phyloP scores from a whole-genome alignment of 2,797 vertebrate species.

The Anas georgica region DNA sequence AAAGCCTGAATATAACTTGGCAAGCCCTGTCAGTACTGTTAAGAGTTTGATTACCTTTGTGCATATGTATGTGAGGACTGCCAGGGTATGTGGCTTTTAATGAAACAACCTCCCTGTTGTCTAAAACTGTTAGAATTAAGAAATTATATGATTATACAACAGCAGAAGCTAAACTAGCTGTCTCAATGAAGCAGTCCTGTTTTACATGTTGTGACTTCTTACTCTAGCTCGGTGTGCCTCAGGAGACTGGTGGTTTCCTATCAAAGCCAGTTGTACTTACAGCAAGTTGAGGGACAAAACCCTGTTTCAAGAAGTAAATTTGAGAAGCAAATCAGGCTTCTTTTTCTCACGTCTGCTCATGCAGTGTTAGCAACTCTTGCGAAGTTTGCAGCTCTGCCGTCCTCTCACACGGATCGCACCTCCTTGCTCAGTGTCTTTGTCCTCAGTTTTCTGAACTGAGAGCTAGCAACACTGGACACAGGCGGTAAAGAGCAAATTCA shows the following conservation, averaged over 20 bases:
- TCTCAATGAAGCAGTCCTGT: background rate
- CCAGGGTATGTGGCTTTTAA: background rate
- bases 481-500: background rate
- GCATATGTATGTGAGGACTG: background rate
- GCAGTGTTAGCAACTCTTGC: background rate
- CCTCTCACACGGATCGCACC: fast-evolving
- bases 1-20: constrained; percentile 48
- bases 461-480: fast-evolving
- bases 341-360: background rate
- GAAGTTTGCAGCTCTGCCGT: background rate
- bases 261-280: background rate
- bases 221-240: background rate
- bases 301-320: background rate
- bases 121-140: background rate
- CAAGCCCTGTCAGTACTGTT: constrained; percentile 22
- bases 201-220: background rate
- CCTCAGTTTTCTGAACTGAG: background rate
- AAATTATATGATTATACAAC: background rate
- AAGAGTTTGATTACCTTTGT: constrained; percentile 56
- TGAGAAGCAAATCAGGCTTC: background rate
- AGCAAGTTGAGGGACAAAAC: background rate
- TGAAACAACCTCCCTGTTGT: constrained; percentile 5
- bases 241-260: background rate
- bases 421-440: background rate
- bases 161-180: background rate